A percentile compares a stretch with the other conserved stretches of the same genome.
These are phyloP conservation scores for Platyscapa corneri DNA, from an alignment of 1,140 invertebrate genomes.

Conservation along the genomic window DNA sequence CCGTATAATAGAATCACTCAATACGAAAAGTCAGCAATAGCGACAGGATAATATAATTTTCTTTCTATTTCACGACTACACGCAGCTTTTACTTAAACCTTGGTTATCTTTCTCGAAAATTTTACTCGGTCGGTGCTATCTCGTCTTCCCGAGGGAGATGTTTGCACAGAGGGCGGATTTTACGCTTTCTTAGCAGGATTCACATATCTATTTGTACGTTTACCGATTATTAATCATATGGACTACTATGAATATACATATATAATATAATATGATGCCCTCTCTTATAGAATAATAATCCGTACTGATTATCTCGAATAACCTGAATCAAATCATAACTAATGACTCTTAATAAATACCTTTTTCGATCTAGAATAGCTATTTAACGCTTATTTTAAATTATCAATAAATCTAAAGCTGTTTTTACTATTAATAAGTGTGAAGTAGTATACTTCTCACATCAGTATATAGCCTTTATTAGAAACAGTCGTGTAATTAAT, in stretches of 20 bases:
- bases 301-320: not conserved
- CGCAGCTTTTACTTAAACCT: not conserved
- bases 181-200: slow-evolving; percentile 19
- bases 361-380: too few relatives aligned
- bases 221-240: slow-evolving; percentile 8
- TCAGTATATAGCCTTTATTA: too few relatives aligned
- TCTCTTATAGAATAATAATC: not conserved
- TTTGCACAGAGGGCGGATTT: slow-evolving; percentile 36
- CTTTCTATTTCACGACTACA: not conserved
- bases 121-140: not conserved
- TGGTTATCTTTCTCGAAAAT: not conserved
- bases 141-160: slow-evolving; percentile 14
- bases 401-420: too few relatives aligned
- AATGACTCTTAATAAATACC: not conserved
- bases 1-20: slow-evolving; percentile 4
- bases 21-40: slow-evolving; percentile 3
- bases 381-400: too few relatives aligned
- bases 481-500: too few relatives aligned
- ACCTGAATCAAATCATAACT: not conserved
- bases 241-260: not conserved
- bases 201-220: slow-evolving; percentile 24
- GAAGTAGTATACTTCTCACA: too few relatives aligned
- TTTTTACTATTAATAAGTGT: too few relatives aligned
- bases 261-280: too few relatives aligned
- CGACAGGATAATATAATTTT: slow-evolving; percentile 18